Base-by-base conservation (phyloP, 2,888 invertebrate genomes). In the Thera britannica region DNA sequence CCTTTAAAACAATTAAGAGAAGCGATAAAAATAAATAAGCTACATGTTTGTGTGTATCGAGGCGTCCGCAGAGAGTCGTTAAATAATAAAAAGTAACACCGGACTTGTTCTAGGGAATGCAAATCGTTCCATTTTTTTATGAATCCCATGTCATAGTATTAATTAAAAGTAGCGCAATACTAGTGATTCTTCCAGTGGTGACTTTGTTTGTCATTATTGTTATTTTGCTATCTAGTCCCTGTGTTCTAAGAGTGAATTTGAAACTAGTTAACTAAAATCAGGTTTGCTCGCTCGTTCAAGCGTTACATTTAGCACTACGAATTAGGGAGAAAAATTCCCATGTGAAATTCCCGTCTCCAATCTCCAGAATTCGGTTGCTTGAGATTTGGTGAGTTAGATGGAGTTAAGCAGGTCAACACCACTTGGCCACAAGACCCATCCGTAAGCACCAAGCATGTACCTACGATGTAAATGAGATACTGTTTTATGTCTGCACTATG, bases 21-120 rank as follows among this genome's bases (percentile, higher is more conserved):
- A 55, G 62, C 62, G 67, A 67, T 62, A 49, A 67, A 72, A 67
- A 52, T 58, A 62, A 71, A 67, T 65, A 52, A 70, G 57, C 55
- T 36, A 62, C 54, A 66, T 56, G 60, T 57, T 59, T 38, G 55
- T 62, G 63, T 60, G 60, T 63, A 56, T 65, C 59, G 55, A 34
- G 8, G 60, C 38, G 59, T 57, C 69, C 62, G 34, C 62, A 63
- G 70, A 62, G 61, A 55, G n/a, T 48, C 46, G 56, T 61, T 35
- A 62, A 59, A 58, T 58, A 58, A 46, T 54, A 68, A 68, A 67
- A 71, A 69, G 38, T 56, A 68, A 58, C 46, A 58, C 65, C 23
- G 54, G 64, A 51, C 67, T 56, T 63, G 65, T 59, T 61, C 59
- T 55, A 51, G 46, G 62, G 72, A 70, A 70, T 72, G 58, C 56